Evolutionary conservation across 2,113 vertebrate species (phyloP), one percentile per base, ranked within the genome.

Genomic region (Tenebrosternarchus preto): DNA sequence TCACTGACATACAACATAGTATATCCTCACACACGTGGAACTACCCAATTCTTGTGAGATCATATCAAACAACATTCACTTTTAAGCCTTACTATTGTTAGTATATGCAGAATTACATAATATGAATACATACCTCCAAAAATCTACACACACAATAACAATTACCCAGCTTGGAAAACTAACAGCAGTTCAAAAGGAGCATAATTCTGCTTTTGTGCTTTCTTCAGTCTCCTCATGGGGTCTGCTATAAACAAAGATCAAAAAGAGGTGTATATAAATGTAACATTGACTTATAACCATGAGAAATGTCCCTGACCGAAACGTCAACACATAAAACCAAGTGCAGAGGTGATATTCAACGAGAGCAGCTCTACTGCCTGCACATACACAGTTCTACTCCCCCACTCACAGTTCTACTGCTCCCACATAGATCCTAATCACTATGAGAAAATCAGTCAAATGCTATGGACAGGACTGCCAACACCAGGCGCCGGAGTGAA

Each of bases 391-490:
- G 1, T n/a, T 3, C 0, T 5, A 29, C 3, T 22, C 1, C 67
- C 12, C 0, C n/a, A 70, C 22, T 56, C 17, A 20, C 55, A 57
- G 4, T 3, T 46, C 5, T n/a, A 57, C 16, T n/a, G n/a, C 55
- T 20, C 31, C 31, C 20, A 39, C 64, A 68, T 33, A 12, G 64
- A 68, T 68, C 33, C 33, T 68, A 68, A 68, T 68, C 64, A 39
- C 20, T 4, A 22, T 68, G 33, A 68, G 64, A 68, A 39, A 39
- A 39, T 5, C 64, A 39, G 64, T 24, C 12, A 68, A 39, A 22
- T 36, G 3, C 20, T 9, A 33, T 33, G n/a, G 4, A 66, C 29
- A 33, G 33, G 31, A 16, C 4, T 31, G 19, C 8, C 64, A n/a
- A 3, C 64, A 39, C 2, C 31, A 22, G 19, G 29, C 16, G 63